Evolutionary conservation across 1,140 invertebrate species (phyloP), one percentile per base, ranked within the genome.

Genomic region (Maniola jurtina): DNA sequence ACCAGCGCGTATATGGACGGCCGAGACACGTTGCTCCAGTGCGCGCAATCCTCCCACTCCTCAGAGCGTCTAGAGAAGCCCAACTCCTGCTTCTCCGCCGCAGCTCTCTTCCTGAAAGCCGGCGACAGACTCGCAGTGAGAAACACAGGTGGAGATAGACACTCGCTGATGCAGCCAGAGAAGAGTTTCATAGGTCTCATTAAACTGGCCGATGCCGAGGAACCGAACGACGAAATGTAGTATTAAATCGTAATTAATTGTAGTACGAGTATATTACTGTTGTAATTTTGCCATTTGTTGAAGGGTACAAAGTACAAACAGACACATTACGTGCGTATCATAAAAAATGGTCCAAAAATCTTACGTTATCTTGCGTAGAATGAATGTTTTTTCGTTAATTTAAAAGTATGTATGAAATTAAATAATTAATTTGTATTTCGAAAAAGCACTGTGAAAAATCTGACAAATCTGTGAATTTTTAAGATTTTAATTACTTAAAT

Each of bases 121-220:
- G 92, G 93, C 25, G 95, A 96, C 79, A 91, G 86, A 34, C 84
- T 96, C 5, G 92, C 93, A 15, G 77, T 96, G 1, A 92, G 93
- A 61, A 95, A 96, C 71, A 92, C 95, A 5, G 94, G 93, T 42
- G 91, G 92, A 6, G 92, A 94, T 61, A 91, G 95, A 59, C 94
- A 94, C 77, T 94, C 94, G 0, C 84, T 96, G 13, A 94, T 96
- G 80, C 92, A 95, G 74, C 92, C 93, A 13, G 93, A 94, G 56
- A 96, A 96, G 80, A 96, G 95, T 72, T 96, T 96, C 89, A 96
- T 96, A 77, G 95, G 95, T 38, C 91, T 96, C 6, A 92, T 96
- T 42, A 95, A 95, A 89, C 84, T 96, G n/a, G 92, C 92, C n/a
- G 93, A 94, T 65, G 83, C 91, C 2, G 87, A 89, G 50, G 80